Conservation (phyloP, 2,113 vertebrate species). For the Lasiurus cinereus region DNA sequence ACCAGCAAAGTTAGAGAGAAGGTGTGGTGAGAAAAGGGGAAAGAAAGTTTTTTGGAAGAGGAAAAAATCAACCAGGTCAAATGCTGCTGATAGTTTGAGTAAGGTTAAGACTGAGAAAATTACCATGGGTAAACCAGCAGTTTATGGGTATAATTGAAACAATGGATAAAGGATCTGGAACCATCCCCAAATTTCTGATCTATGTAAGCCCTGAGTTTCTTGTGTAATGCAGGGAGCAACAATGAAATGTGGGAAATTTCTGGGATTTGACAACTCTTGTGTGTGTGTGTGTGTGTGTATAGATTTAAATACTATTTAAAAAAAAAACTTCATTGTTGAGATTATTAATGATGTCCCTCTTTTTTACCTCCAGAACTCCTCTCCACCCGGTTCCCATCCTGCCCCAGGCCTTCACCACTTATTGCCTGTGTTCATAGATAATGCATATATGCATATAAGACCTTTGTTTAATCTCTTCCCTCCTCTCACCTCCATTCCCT, state of each 20-base stretch:
- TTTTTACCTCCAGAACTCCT: too few relatives aligned
- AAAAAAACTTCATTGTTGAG: too few relatives aligned
- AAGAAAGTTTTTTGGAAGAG: not conserved
- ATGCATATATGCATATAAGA: too few relatives aligned
- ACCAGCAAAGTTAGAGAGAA: not conserved
- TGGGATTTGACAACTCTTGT: not conserved
- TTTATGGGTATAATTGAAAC: not conserved
- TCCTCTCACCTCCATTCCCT: too few relatives aligned
- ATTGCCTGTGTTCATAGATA: too few relatives aligned
- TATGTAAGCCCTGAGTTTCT: not conserved
- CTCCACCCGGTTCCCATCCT: too few relatives aligned
- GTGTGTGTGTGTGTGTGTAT: too few relatives aligned
- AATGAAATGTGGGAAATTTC: not conserved
- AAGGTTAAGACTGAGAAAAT: slow-evolving; percentile 7
- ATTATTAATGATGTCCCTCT: too few relatives aligned
- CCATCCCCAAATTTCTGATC: not conserved
- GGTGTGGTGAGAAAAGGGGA: not conserved
- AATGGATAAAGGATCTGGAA: not conserved
- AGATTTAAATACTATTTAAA: too few relatives aligned
- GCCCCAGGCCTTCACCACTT: too few relatives aligned
- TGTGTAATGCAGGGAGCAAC: not conserved
- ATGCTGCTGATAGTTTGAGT: not conserved
- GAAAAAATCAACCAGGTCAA: not conserved
- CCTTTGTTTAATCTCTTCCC: too few relatives aligned
- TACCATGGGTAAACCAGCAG: not conserved